Evolutionary conservation across 2,113 vertebrate genomes (phyloP).

Genomic region (Passer montanus): DNA sequence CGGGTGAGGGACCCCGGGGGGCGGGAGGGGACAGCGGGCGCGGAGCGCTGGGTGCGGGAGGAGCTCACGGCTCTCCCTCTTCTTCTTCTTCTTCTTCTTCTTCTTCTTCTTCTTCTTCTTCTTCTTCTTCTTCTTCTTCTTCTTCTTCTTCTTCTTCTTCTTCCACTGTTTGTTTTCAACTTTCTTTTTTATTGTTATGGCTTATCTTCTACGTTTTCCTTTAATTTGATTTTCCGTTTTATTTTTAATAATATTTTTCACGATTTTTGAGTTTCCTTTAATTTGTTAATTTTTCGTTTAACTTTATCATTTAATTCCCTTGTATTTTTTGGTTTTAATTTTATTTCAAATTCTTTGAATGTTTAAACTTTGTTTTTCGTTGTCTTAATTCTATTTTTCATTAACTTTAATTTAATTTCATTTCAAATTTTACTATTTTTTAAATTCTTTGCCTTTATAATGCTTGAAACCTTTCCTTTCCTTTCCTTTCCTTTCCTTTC

Average conservation of each 20-base stretch:
- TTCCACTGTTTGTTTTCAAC: neutral
- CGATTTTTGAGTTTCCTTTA: neutral
- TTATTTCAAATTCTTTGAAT: neutral
- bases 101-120: no score
- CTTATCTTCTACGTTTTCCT: neutral
- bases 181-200: neutral
- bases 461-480: neutral
- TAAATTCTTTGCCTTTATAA: slow-evolving; percentile 37
- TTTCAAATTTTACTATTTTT: neutral
- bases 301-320: neutral
- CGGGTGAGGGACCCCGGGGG: neutral
- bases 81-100: neutral
- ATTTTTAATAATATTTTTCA: neutral
- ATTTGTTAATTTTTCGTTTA: neutral
- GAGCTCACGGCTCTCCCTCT: neutral
- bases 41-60: neutral
- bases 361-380: neutral
- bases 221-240: neutral
- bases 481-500: neutral
- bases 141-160: neutral
- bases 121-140: no score
- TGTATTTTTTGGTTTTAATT: neutral
- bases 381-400: neutral
- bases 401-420: neutral
- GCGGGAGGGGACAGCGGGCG: neutral